Evolutionary conservation across 2,888 invertebrate genomes (phyloP).

Genomic region (Chalcosyrphus nemorum): DNA sequence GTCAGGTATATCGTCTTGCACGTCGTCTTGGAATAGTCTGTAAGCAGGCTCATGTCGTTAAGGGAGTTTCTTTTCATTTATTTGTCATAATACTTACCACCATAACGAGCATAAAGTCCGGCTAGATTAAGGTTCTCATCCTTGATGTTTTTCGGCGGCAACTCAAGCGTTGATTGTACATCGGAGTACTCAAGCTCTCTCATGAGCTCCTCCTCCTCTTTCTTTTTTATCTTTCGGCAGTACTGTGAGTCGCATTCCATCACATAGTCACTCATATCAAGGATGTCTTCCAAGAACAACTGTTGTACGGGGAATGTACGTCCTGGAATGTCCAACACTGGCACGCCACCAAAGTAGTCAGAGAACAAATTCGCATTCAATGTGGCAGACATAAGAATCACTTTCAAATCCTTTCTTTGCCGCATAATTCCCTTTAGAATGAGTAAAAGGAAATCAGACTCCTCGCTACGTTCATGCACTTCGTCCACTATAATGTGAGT

Average conservation of each 20-base stretch:
- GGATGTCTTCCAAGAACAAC: constrained; percentile 90
- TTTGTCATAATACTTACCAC: constrained; percentile 79
- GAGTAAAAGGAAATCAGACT: constrained; percentile 94
- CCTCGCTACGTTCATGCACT: constrained; percentile 95
- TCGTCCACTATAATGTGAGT: constrained; percentile 95
- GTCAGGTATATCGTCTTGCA: constrained; percentile 89
- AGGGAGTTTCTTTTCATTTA: neutral
- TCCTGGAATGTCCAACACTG: constrained; percentile 91
- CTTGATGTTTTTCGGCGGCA: constrained; percentile 85
- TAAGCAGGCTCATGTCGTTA: neutral
- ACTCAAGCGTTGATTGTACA: constrained; percentile 83
- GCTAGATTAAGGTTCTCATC: constrained; percentile 88
- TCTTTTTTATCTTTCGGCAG: constrained; percentile 85
- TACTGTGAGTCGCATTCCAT: constrained; percentile 85
- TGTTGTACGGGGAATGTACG: constrained; percentile 93
- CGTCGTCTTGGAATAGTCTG: constrained; percentile 84
- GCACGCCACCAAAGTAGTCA: constrained; percentile 90
- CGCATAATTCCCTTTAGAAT: constrained; percentile 90
- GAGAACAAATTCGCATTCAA: constrained; percentile 93
- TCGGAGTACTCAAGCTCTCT: constrained; percentile 86
- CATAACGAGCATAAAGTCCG: constrained; percentile 87
- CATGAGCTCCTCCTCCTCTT: constrained; percentile 84
- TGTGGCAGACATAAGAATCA: constrained; percentile 97
- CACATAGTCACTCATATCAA: constrained; percentile 86
- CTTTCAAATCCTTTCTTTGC: constrained; percentile 88